These are phyloP conservation scores for Drosophila melanogaster DNA, from an alignment of 1,140 invertebrate genomes.

Conservation along the genomic window Release_6_plus_ISO1_MT NT_033779.5:9187501-9188000, in stretches of 20 bases:
- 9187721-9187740: slow-evolving; percentile 38
- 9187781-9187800: slow-evolving; percentile 63
- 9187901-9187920: not conserved
- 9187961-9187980: not conserved
- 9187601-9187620: slow-evolving; percentile 39
- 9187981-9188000: slow-evolving; percentile 6
- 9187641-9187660: slow-evolving; percentile 62
- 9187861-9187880: slow-evolving; percentile 38
- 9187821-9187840: slow-evolving; percentile 45
- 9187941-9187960: slow-evolving; percentile 4
- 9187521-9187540: slow-evolving; percentile 56
- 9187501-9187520: slow-evolving; percentile 25
- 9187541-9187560: slow-evolving; percentile 51
- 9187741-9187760: slow-evolving; percentile 32
- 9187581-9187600: slow-evolving; percentile 13
- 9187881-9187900: slow-evolving; percentile 14
- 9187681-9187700: slow-evolving; percentile 46
- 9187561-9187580: slow-evolving; percentile 18
- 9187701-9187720: slow-evolving; percentile 40
- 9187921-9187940: slow-evolving; percentile 6
- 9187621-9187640: slow-evolving; percentile 61
- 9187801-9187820: slow-evolving; percentile 52
- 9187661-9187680: slow-evolving; percentile 54
- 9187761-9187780: slow-evolving; percentile 32
- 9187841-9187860: slow-evolving; percentile 39